phyloP scores from a whole-genome alignment of 30 jellyfish, hydroid and myxozoan species.

The Aurelia sp. region DNA sequence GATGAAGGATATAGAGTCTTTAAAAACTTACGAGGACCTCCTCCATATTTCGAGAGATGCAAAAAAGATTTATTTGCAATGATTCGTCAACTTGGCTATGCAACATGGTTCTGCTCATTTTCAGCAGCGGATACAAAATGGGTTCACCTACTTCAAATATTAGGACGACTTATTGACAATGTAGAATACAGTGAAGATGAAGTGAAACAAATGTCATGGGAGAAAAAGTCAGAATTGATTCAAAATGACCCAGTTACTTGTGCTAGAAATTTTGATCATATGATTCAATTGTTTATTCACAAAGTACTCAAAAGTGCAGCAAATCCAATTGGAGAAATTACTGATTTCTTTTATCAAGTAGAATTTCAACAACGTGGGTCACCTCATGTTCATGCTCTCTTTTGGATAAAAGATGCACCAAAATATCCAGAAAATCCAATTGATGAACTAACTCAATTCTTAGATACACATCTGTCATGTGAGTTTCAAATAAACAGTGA shows the following conservation, averaged over 20 bases:
- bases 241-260: no score
- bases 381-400: conserved; percentile 48
- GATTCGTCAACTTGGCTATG: conserved; percentile 35
- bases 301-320: conserved; percentile 12
- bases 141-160: background rate
- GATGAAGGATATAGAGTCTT: no score
- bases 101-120: conserved; percentile 46
- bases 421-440: background rate
- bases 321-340: conserved; percentile 17
- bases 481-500: background rate
- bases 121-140: conserved; percentile 62
- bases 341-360: conserved; percentile 13
- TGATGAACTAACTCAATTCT: background rate
- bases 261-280: no score
- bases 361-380: conserved; percentile 47
- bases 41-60: conserved; percentile 37
- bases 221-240: no score
- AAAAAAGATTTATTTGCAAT: conserved; percentile 38
- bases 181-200: background rate
- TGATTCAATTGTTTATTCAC: conserved; percentile 12
- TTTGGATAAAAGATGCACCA: conserved; percentile 43
- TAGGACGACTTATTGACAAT: conserved; percentile 11
- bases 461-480: conserved; percentile 22
- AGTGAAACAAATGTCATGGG: conserved; percentile 27
- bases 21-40: no score